These are phyloP conservation scores for Unio pictorum DNA, from an alignment of 2,888 invertebrate genomes.

Conservation along the genomic window DNA sequence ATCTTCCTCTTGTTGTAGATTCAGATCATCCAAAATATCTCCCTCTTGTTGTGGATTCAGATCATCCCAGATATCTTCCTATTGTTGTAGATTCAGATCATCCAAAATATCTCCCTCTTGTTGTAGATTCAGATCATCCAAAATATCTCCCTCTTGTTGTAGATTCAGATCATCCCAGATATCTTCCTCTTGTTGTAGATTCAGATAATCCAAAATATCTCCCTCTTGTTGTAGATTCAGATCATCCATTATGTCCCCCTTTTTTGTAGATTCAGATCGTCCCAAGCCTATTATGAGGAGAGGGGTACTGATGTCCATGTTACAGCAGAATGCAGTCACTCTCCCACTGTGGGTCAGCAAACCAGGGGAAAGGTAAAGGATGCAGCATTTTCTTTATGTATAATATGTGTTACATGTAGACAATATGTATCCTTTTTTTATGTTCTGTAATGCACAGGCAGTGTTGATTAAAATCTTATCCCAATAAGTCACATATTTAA, in stretches of 20 bases:
- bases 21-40: no score
- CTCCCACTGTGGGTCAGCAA: slow-evolving; percentile 92
- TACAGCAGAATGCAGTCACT: slow-evolving; percentile 91
- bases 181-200: no score
- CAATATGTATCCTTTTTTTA: slow-evolving; percentile 1
- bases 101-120: no score
- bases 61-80: no score
- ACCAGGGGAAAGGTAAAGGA: slow-evolving; percentile 79
- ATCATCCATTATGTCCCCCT: neutral
- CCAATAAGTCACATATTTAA: no score
- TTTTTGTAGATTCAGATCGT: slow-evolving; percentile 49
- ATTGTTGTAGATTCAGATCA: no score
- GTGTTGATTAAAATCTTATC: no score
- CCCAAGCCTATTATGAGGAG: slow-evolving; percentile 90
- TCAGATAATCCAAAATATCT: neutral
- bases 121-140: no score
- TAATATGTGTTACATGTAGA: neutral
- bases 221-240: neutral
- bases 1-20: no score
- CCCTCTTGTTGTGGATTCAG: no score
- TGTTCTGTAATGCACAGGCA: neutral
- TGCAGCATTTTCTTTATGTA: neutral
- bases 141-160: no score
- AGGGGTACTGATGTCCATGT: slow-evolving; percentile 95
- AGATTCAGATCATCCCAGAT: no score